Base-by-base conservation (phyloP, 2,888 invertebrate genomes). In the Seira sanloemensis region DNA sequence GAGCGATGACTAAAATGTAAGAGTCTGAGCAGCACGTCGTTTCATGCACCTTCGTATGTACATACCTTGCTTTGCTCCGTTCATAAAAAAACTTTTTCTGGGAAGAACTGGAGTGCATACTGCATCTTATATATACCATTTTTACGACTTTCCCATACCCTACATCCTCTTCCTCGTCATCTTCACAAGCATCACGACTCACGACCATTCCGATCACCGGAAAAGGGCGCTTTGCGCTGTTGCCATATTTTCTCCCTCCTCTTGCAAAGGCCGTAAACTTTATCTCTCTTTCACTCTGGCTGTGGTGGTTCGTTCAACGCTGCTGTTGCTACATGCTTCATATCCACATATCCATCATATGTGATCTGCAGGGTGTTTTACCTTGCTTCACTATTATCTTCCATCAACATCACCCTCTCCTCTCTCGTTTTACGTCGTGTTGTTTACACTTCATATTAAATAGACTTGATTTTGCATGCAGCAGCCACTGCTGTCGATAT, bases 91-190 rank as follows among this genome's bases (percentile, higher is more conserved):
- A 58, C 4, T 58, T 58, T 58, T 58, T 58, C n/a, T 37, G 12
- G 4, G 5, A 37, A 18, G 58, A 18, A 58, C n/a, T n/a, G 5
- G 58, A 58, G 58, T 58, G 58, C 58, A 58, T 12, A 18, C 58
- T 58, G 58, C 58, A 58, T n/a, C 58, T 58, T 4, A 58, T n/a
- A 58, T 58, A n/a, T n/a, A n/a, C 58, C 58, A 58, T 16, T 58
- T 58, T 58, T 58, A 58, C 58, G 2, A n/a, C n/a, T 58, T 18
- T 58, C n/a, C 18, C 5, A 9, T n/a, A 16, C 58, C 9, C 9
- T 58, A 18, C n/a, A 16, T 58, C 58, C n/a, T 58, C 37, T 58
- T 58, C 4, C n/a, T 9, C 9, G 9, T 7, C 58, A 4, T 58
- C 58, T 4, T 37, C 37, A 37, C 5, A 5, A 37, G 7, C 37